Conservation (phyloP, 2,797 vertebrate species). For the Aplochiton taeniatus region DNA sequence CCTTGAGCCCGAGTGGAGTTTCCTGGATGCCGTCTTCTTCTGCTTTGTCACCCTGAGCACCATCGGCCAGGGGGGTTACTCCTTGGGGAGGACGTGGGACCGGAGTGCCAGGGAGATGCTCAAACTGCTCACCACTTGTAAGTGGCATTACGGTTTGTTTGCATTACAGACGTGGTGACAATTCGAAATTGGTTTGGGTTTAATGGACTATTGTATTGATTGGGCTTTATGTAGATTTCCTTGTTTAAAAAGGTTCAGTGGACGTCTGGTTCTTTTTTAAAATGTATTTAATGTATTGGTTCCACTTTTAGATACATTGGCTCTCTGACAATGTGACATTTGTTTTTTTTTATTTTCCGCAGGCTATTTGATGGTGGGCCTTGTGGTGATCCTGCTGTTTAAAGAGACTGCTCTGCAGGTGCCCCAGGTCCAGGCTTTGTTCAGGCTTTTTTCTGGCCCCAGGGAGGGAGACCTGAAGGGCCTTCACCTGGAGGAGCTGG, state of each 20-base stretch:
- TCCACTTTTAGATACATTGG: no score
- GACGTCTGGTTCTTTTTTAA: no score
- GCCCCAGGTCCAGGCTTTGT: conserved; percentile 57
- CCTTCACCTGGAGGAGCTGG: conserved; percentile 40
- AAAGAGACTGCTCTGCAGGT: conserved; percentile 71
- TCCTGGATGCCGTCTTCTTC: conserved; percentile 79
- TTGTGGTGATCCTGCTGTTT: conserved; percentile 71
- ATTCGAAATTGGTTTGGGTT: no score
- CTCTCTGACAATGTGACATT: not conserved
- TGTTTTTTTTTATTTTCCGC: not conserved
- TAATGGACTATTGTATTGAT: no score
- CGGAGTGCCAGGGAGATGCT: conserved; percentile 57
- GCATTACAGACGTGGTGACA: not conserved
- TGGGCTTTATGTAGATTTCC: no score
- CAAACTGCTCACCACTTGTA: conserved; percentile 77
- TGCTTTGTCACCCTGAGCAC: conserved; percentile 83
- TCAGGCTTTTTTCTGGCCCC: conserved; percentile 58
- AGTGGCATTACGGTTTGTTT: conserved; percentile 29
- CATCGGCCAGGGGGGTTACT: conserved; percentile 74
- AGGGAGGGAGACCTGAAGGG: conserved; percentile 43
- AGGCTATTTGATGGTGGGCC: conserved; percentile 80
- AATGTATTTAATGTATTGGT: no score
- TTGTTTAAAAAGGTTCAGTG: no score
- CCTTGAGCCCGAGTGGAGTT: conserved; percentile 65
- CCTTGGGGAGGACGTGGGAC: conserved; percentile 60